Evolutionary conservation across 2,888 invertebrate species (phyloP), one percentile per base, ranked within the genome.

Genomic region (Drosophila leonis): DNA sequence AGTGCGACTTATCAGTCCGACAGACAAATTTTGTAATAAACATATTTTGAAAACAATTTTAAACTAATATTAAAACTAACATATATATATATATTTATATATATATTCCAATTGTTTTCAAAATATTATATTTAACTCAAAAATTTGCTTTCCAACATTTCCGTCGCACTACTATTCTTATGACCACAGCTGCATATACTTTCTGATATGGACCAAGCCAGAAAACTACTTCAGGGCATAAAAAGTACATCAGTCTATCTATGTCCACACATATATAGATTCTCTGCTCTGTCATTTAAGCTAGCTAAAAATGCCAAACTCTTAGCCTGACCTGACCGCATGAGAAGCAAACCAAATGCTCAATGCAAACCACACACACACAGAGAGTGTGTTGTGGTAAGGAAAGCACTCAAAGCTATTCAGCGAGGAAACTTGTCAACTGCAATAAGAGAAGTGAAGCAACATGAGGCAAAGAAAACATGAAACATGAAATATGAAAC

Each of bases 291-390:
- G 4, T 20, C 8, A 15, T 15, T 13, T 35, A 7, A 35, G 12
- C 62, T 60, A 62, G 44, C 63, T 51, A 65, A 51, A n/a, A 20
- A 51, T 31, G 7, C 15, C 9, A 33, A 35, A 24, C 24, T 20
- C 35, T 24, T 18, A 4, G n/a, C 15, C 20, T 49, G 18, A 18
- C 6, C 31, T 18, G 12, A 49, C n/a, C 48, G 12, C 9, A 48
- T 5, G n/a, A 48, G 10, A 9, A 10, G 4, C 27, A 27, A 27
- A 1, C n/a, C 46, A 27, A 15, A 27, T 39, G n/a, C 8, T 39
- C 39, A 6, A 15, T 15, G 24, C 46, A 9, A 27, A 27, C 46
- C 48, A 18, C 29, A 29, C 29, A 18, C 18, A 12, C 29, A 48
- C n/a, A n/a, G n/a, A 48, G 6, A n/a, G 2, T 12, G 12, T 31